phyloP scores from a whole-genome alignment of 2,888 invertebrate genomes.

The Tolmerus cingulatus region DNA sequence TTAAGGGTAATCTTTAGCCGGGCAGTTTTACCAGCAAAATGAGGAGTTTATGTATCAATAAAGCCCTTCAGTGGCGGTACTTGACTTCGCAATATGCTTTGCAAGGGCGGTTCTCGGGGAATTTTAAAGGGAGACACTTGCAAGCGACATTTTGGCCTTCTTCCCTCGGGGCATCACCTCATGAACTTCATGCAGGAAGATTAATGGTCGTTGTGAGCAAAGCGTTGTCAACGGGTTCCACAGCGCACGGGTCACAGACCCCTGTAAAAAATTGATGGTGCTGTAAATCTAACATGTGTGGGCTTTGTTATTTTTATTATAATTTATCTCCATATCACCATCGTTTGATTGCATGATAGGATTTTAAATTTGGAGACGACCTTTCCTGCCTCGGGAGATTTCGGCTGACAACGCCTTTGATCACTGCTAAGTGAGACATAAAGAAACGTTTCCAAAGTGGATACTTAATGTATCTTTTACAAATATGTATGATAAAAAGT shows the following conservation, averaged over 20 bases:
- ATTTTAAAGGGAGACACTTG: not conserved
- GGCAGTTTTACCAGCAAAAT: not conserved
- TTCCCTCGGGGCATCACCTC: not conserved
- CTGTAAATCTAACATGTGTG: not conserved
- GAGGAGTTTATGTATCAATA: not conserved
- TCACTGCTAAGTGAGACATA: not conserved
- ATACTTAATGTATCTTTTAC: not conserved
- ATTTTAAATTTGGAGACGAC: not conserved
- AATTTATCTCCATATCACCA: constrained; percentile 10
- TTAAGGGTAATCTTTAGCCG: not conserved
- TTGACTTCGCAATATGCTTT: not conserved
- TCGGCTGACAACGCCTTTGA: not conserved
- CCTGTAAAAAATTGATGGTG: not conserved
- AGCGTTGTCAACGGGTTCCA: not conserved
- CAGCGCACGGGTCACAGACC: not conserved
- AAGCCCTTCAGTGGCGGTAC: not conserved
- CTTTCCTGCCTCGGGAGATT: not conserved
- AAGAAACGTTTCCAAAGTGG: not conserved
- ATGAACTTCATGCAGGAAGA: not conserved
- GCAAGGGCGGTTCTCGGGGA: not conserved
- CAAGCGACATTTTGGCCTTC: not conserved
- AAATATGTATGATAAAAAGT: no score
- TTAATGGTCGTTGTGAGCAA: not conserved
- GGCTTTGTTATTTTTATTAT: constrained; percentile 8
- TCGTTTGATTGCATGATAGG: not conserved